Conservation (phyloP, 2,113 vertebrate genomes). For the Colaptes auratus region DNA sequence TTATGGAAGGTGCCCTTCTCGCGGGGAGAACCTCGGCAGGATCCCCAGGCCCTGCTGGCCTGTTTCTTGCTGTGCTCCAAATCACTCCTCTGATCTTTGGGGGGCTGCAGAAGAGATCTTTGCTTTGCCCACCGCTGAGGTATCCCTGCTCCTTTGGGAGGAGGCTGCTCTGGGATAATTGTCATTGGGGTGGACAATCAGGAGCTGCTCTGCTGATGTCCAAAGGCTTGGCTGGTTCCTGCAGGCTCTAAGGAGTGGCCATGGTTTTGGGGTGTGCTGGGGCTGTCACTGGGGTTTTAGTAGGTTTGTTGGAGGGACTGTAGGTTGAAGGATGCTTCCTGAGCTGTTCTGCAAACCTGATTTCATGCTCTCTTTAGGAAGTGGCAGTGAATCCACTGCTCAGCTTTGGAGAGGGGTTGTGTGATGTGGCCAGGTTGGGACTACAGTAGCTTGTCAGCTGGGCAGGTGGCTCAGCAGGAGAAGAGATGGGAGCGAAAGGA, state of each 20-base stretch:
- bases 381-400: not conserved
- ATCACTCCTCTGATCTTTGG: not conserved
- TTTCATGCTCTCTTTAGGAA: not conserved
- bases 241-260: not conserved
- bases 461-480: not conserved
- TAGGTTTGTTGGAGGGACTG: not conserved
- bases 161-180: not conserved
- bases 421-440: not conserved
- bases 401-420: not conserved
- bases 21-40: not conserved
- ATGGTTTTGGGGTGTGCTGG: not conserved
- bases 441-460: rapidly evolving
- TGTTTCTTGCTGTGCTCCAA: not conserved
- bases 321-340: not conserved
- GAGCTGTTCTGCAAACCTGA: not conserved
- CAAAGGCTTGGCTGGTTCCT: not conserved
- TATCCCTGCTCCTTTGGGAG: not conserved
- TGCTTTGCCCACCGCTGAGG: not conserved
- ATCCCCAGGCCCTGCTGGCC: not conserved
- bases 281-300: rapidly evolving
- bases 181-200: not conserved
- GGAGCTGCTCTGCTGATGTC: not conserved
- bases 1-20: constrained; percentile 48
- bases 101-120: not conserved
- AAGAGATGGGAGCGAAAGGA: not conserved